Conservation (phyloP, 2,888 invertebrate species). For the Camponotus fellah region DNA sequence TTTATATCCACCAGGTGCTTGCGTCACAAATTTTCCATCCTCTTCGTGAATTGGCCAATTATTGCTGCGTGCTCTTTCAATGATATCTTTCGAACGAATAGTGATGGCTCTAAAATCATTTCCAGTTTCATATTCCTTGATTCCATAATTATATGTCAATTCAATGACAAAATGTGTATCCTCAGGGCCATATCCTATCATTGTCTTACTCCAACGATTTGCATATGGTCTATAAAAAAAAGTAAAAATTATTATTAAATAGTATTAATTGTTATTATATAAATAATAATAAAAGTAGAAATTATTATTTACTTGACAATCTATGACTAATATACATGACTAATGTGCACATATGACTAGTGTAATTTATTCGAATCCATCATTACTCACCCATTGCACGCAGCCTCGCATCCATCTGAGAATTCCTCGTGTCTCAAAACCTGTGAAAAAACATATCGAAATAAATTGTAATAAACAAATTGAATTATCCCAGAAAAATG, state of each 20-base stretch:
- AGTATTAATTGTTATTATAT: too few relatives aligned
- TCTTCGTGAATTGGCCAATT: slow-evolving; percentile 92
- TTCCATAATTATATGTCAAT: slow-evolving; percentile 98
- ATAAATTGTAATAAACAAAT: background rate
- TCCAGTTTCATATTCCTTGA: slow-evolving; percentile 94
- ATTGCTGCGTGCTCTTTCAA: slow-evolving; percentile 90
- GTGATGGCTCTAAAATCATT: slow-evolving; percentile 97
- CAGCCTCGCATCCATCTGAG: slow-evolving; percentile 97
- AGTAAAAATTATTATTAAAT: background rate
- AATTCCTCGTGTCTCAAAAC: slow-evolving; percentile 99
- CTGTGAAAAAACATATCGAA: slow-evolving; percentile 87
- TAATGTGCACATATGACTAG: too few relatives aligned
- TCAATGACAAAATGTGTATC: slow-evolving; percentile 98
- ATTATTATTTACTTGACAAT: too few relatives aligned
- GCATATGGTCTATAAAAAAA: slow-evolving; percentile 94
- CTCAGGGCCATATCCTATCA: slow-evolving; percentile 99
- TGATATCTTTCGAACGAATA: slow-evolving; percentile 92
- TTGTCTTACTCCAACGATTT: slow-evolving; percentile 99
- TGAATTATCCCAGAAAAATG: background rate
- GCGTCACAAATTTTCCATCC: slow-evolving; percentile 88
- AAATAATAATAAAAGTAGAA: too few relatives aligned
- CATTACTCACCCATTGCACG: slow-evolving; percentile 95
- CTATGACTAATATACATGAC: too few relatives aligned
- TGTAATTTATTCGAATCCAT: slow-evolving; percentile 17
- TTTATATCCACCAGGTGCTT: slow-evolving; percentile 97